phyloP scores from a whole-genome alignment of 2,888 invertebrate species.

The Drosophila phalerata region DNA sequence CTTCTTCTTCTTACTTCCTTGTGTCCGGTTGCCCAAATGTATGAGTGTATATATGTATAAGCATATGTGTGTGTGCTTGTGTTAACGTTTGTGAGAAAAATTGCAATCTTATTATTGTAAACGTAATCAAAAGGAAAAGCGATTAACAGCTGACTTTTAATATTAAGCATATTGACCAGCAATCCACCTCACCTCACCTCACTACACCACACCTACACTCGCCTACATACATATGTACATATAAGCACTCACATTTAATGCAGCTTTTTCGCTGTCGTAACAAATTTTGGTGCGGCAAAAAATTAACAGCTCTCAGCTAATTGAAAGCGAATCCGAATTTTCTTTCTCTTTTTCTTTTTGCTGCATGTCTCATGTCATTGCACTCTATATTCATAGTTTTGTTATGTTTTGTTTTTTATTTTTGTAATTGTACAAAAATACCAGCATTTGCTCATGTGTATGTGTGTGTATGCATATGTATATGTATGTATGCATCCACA shows the following conservation, averaged over 20 bases:
- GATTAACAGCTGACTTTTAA: constrained; percentile 57
- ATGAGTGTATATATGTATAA: neutral
- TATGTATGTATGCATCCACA: no score
- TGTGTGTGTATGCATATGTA: no score
- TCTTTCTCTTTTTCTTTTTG: constrained; percentile 18
- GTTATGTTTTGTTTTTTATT: constrained; percentile 18
- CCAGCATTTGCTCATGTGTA: neutral
- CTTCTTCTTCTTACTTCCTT: constrained; percentile 20
- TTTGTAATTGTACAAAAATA: constrained; percentile 58
- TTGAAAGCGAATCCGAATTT: constrained; percentile 54
- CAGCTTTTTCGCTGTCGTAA: constrained; percentile 40
- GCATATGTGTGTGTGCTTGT: constrained; percentile 5
- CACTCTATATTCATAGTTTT: constrained; percentile 54
- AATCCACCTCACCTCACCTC: neutral
- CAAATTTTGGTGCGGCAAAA: constrained; percentile 32
- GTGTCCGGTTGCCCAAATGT: constrained; percentile 12
- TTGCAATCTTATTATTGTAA: constrained; percentile 39
- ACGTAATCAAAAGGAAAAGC: constrained; percentile 35
- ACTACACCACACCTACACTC: neutral
- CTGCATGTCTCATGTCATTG: constrained; percentile 60
- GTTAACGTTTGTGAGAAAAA: constrained; percentile 18
- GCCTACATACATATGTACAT: neutral
- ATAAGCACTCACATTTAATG: neutral
- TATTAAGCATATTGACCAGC: constrained; percentile 52
- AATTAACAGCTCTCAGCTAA: constrained; percentile 62